Base-by-base conservation (phyloP, 1,140 invertebrate species). In the Drosophila orosa region DNA sequence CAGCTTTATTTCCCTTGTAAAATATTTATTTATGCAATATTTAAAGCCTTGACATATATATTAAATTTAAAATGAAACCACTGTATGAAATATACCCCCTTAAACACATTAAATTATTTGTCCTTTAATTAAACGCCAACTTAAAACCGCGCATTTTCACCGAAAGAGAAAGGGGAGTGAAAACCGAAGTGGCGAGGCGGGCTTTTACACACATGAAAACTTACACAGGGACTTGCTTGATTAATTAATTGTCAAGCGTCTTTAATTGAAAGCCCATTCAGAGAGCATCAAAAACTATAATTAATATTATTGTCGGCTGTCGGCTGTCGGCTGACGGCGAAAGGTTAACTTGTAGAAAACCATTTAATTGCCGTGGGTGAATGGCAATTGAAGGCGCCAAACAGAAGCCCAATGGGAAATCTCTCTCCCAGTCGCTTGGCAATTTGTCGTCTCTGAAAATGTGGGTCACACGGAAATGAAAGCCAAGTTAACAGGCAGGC, bases 381-480 rank as follows among this genome's bases (percentile, higher is more conserved):
- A 67, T 69, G 67, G 62, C 67, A 69, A 69, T 69, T 69, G 48
- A 67, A 42, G 39, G 40, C 62, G 42, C 65, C 61, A 44, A 69
- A 54, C 66, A 54, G 47, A 66, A 44, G 66, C 37, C 22, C n/a
- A 66, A 65, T 42, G 45, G 40, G 37, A 66, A 66, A 61, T 65
- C 31, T 45, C 19, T 19, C 7, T 40, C 15, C 13, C 9, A 12
- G 17, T 62, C 39, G 17, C 33, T 67, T 31, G 33, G 29, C 63
- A 52, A 65, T 66, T 66, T 69, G 60, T 69, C 62, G 66, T 66
- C 39, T 15, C 40, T 47, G 19, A 37, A 54, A 60, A 66, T 68
- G 66, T 68, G 63, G 67, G 62, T 71, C 62, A 56, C 48, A 56
- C 63, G 62, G 65, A 65, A 68, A 66, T 68, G 66, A 65, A 66